Base-by-base conservation (phyloP, 2,113 vertebrate species). In the Ammodytes marinus region DNA sequence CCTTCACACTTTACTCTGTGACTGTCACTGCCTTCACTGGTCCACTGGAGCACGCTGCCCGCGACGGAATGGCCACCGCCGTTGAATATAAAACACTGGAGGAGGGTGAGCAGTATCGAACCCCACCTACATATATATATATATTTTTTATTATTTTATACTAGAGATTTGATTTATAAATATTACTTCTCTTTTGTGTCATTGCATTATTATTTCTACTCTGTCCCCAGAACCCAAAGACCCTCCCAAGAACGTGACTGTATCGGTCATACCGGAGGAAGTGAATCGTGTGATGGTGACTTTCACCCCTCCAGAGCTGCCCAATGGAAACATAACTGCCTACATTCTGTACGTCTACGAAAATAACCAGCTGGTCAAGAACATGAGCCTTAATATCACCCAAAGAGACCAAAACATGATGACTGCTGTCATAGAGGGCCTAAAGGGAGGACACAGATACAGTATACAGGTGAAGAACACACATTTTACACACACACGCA, bases 361-460 rank as follows among this genome's bases (percentile, higher is more conserved):
- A 77, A 95, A 97, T 42, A 95, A 96, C 15, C 93, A 95, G 45
- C 93, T 95, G 66, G 89, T 95, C 40, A 93, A 96, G 61, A 95
- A 90, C 79, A 93, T 98, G 52, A 93, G 95, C 64, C 95, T 99
- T 8, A 93, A 90, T 67, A 92, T 97, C 65, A 94, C 96, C 65
- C 90, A 90, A 43, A 94, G 92, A 74, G 95, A 96, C 4, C 93
- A 97, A 66, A 93, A 95, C 40, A 96, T 92, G 0, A 74, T 99
- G 79, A 96, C 93, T 49, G 97, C 96, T 5, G 54, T 97, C 86
- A 95, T 99, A 82, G 95, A 96, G 42, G 98, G 98, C 47, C 93
- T 99, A 6, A 98, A 99, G 92, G 98, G 98, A 83, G 98, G 98
- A 84, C 90, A 95, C 54, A 97, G 93, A 7, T 99, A 99, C 83